Evolutionary conservation across 2,797 vertebrate genomes (phyloP), one percentile per base, ranked within the genome.

Genomic region (Echeneis naucrates): DNA sequence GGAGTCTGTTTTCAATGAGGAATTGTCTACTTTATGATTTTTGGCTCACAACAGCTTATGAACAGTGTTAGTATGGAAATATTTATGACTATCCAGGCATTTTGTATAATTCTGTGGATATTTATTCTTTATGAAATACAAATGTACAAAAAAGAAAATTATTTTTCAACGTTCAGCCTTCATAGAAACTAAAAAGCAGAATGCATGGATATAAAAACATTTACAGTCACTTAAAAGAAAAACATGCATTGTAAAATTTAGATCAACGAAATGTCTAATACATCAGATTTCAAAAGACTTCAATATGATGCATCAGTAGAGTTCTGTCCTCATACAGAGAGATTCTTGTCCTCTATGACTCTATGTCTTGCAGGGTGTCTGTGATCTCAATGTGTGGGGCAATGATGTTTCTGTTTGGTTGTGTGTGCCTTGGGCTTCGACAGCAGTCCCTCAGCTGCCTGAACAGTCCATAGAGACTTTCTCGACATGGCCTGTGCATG

Each of bases 401-500:
- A 51, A 92, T 88, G 89, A 93, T 92, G 77, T 91, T 92, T 19
- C 87, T 24, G 38, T 82, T 89, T 56, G 89, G 84, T 81, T 94
- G 84, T 3, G 88, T 60, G 47, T 58, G 57, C 8, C 88, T 81
- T 0, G 51, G 56, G 4, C 76, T 59, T 4, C 73, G 72, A 62
- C 93, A 93, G 63, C 81, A 87, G 45, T 87, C 88, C 33, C 45
- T 83, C 75, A 95, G 84, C 16, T 59, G 85, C 24, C 68, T 81
- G 1, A 89, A 21, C 2, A 62, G 54, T 19, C 61, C 70, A 0
- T 69, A 33, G 9, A 95, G 76, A 16, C 76, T 85, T 5, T 88
- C 87, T 48, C 87, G 88, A 75, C 92, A 94, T 0, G 93, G 92
- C 26, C 83, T 50, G 37, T 96, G 92, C n/a, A 95, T 63, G 44